Base-by-base conservation (phyloP, 2,113 vertebrate species). In the Ptyas mucosa region DNA sequence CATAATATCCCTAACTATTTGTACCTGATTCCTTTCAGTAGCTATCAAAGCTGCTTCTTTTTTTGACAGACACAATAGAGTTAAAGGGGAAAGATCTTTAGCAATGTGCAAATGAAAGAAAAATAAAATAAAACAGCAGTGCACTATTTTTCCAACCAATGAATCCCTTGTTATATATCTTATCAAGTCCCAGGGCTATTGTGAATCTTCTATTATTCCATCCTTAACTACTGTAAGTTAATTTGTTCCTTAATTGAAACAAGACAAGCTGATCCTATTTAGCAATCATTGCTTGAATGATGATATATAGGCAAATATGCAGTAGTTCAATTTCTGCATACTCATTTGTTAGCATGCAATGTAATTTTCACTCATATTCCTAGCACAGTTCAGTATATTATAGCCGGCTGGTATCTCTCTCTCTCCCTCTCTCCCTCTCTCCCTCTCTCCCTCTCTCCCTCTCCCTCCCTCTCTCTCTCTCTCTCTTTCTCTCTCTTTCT, bases 201-300 rank as follows among this genome's bases (percentile, higher is more conserved):
- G 58, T 81, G 43, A 85, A 57, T 2, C 1, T 52, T 88, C 81
- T 94, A 88, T 14, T 26, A 94, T 95, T 92, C 91, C 39, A 85
- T 94, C 51, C 90, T 94, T 86, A 91, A 53, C 57, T 29, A 51
- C 51, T 92, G 24, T 23, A 90, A 85, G 64, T 21, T 86, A 92
- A n/a, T n/a, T 24, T 94, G 20, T 94, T 92, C 24, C 94, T 94
- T 97, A 95, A 96, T 94, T 97, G 96, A 94, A 93, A 2, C 21
- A 94, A 96, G 91, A 89, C 90, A 91, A 34, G 92, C 95, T 93
- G 94, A 18, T 86, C 92, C 91, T 94, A 18, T 93, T 96, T 95
- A 96, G 94, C 86, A 96, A 93, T 94, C 15, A 96, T 93, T 94
- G 91, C 92, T 96, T 46, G 55, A 81, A 93, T 92, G 49, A 93